A percentile compares a stretch with the other conserved stretches of the same genome.
Evolutionary conservation across 2,888 invertebrate genomes (phyloP).

Genomic region (Pherbina coryleti): DNA sequence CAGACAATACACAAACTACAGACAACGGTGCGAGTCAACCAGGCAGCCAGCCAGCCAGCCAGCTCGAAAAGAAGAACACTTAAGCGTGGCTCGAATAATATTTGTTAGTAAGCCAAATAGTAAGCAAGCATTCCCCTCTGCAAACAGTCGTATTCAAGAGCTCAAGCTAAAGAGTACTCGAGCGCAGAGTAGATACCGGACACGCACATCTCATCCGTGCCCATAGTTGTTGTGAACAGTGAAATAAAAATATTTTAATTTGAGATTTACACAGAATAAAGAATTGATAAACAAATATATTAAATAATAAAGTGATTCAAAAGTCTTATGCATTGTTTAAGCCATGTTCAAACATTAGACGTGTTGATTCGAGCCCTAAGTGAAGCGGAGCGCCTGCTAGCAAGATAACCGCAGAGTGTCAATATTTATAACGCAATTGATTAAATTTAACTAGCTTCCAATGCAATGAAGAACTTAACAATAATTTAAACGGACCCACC

Average conservation of each 20-base stretch:
- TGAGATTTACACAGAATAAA: slow-evolving; percentile 55
- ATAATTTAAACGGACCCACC: too few species aligned
- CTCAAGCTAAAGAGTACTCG: slow-evolving; percentile 70
- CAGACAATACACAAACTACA: slow-evolving; percentile 43
- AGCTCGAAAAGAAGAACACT: slow-evolving; percentile 58
- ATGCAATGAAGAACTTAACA: too few species aligned
- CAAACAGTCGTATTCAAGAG: slow-evolving; percentile 71
- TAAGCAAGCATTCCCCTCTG: slow-evolving; percentile 71
- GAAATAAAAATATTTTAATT: slow-evolving; percentile 53
- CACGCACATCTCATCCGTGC: slow-evolving; percentile 16
- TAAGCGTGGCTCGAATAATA: slow-evolving; percentile 69
- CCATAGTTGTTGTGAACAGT: slow-evolving; percentile 25
- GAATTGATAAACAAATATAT: slow-evolving; percentile 55
- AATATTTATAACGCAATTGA: background rate
- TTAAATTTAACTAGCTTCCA: too few species aligned
- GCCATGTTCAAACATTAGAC: slow-evolving; percentile 35
- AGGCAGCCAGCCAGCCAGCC: slow-evolving; percentile 41
- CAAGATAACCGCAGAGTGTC: background rate
- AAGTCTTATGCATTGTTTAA: slow-evolving; percentile 26
- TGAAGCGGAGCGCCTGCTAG: background rate
- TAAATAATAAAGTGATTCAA: slow-evolving; percentile 47
- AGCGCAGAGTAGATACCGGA: slow-evolving; percentile 61
- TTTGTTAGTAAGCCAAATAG: slow-evolving; percentile 71
- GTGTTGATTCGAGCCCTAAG: background rate
- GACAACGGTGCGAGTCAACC: slow-evolving; percentile 34